Conservation (phyloP, 2,888 invertebrate genomes). For the Psylliodes chrysocephalus region DNA sequence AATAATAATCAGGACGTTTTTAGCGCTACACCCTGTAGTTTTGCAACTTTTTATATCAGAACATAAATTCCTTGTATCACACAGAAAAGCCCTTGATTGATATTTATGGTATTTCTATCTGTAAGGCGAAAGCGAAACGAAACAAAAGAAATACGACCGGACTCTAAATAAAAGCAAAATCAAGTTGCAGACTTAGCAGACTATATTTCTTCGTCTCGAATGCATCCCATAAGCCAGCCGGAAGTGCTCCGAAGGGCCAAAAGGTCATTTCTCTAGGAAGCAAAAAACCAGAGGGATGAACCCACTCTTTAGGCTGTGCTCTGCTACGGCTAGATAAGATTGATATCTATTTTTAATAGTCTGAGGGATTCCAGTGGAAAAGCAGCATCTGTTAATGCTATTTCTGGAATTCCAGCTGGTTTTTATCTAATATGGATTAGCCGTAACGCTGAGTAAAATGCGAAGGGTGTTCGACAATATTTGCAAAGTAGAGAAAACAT, state of each 20-base stretch:
- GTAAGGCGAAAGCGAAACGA: slow-evolving; percentile 39
- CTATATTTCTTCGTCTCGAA: slow-evolving; percentile 49
- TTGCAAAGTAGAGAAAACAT: too few relatives aligned
- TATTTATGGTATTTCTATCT: slow-evolving; percentile 49
- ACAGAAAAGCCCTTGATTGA: slow-evolving; percentile 46
- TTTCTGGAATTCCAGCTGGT: too few relatives aligned
- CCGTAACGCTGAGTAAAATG: too few relatives aligned
- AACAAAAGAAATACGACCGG: slow-evolving; percentile 35
- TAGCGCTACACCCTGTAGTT: not conserved
- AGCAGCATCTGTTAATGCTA: not conserved
- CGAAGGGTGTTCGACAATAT: too few relatives aligned
- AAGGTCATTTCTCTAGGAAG: slow-evolving; percentile 54
- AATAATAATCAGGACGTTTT: too few relatives aligned
- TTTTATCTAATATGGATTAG: too few relatives aligned
- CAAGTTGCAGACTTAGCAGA: slow-evolving; percentile 45
- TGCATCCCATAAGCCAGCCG: slow-evolving; percentile 49
- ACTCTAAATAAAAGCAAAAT: slow-evolving; percentile 42
- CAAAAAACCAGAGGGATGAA: slow-evolving; percentile 43
- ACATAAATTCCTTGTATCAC: slow-evolving; percentile 41
- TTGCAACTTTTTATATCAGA: slow-evolving; percentile 29
- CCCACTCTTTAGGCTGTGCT: slow-evolving; percentile 36
- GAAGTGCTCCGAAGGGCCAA: slow-evolving; percentile 48
- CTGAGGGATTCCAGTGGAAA: not conserved
- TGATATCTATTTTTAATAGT: slow-evolving; percentile 10
- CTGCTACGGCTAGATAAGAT: slow-evolving; percentile 1